These are phyloP conservation scores for Zaprionus kolodkinae DNA, from an alignment of 1,140 invertebrate genomes.

Conservation along the genomic window DNA sequence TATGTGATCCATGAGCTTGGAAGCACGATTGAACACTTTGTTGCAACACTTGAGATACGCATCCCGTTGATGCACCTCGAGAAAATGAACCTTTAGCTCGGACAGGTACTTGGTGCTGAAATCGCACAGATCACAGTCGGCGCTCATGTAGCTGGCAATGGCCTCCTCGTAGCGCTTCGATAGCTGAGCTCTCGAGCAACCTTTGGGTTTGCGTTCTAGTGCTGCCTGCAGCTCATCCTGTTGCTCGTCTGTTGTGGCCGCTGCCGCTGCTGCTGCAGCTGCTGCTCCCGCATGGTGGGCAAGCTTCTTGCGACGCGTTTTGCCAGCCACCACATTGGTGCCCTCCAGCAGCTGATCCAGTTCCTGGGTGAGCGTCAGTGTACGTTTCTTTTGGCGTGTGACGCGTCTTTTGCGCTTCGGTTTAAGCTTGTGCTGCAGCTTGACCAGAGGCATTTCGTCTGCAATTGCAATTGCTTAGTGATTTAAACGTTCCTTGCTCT, in stretches of 20 bases:
- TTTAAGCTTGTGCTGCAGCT: slow-evolving; percentile 53
- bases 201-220: slow-evolving; percentile 67
- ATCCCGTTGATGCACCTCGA: slow-evolving; percentile 64
- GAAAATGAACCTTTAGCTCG: slow-evolving; percentile 67
- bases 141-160: slow-evolving; percentile 72
- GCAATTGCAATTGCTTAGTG: neutral
- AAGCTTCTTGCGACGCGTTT: neutral
- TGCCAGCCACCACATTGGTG: slow-evolving; percentile 7
- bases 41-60: slow-evolving; percentile 78
- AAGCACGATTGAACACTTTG: slow-evolving; percentile 65
- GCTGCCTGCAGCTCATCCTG: slow-evolving; percentile 55
- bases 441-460: slow-evolving; percentile 67
- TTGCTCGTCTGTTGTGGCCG: slow-evolving; percentile 41
- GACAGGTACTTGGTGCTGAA: slow-evolving; percentile 61
- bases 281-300: neutral
- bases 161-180: slow-evolving; percentile 69
- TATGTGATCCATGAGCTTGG: slow-evolving; percentile 75
- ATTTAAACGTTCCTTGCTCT: neutral
- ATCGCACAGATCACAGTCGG: slow-evolving; percentile 74
- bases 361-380: slow-evolving; percentile 35
- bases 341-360: slow-evolving; percentile 53
- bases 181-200: slow-evolving; percentile 66
- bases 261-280: neutral
- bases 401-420: slow-evolving; percentile 43
- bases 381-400: slow-evolving; percentile 27